Evolutionary conservation across 2,888 invertebrate genomes (phyloP).

Genomic region (Pollenia amentaria): DNA sequence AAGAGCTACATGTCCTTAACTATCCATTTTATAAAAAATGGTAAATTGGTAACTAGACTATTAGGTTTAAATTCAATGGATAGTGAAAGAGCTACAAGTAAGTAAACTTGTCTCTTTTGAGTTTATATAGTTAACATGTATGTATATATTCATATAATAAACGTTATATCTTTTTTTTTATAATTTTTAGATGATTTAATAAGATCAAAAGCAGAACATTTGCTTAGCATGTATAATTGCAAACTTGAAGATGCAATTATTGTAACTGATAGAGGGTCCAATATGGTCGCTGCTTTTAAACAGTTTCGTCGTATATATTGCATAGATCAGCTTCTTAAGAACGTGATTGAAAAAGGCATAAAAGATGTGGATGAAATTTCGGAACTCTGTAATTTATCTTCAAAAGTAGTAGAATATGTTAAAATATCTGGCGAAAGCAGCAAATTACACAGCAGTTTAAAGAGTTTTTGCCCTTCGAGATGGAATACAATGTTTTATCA

Average conservation of each 20-base stretch:
- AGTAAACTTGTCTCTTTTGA: not conserved
- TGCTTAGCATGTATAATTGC: slow-evolving; percentile 38
- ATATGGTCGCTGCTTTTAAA: slow-evolving; percentile 57
- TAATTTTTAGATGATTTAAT: not conserved
- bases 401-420: slow-evolving; percentile 51
- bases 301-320: slow-evolving; percentile 51
- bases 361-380: slow-evolving; percentile 52
- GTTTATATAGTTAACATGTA: not conserved
- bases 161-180: too few species aligned
- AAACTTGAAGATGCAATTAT: slow-evolving; percentile 51
- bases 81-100: slow-evolving; percentile 5
- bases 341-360: slow-evolving; percentile 53
- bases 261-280: slow-evolving; percentile 60
- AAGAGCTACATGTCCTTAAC: not conserved
- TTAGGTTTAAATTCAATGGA: slow-evolving; percentile 4
- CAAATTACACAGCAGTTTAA: not conserved
- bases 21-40: slow-evolving; percentile 8
- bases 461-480: slow-evolving; percentile 34
- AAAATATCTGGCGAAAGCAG: slow-evolving; percentile 33
- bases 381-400: slow-evolving; percentile 31
- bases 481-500: slow-evolving; percentile 63
- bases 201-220: not conserved
- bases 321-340: slow-evolving; percentile 61
- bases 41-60: slow-evolving; percentile 11
- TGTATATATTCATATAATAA: not conserved